Evolutionary conservation across 2,888 invertebrate genomes (phyloP).

Genomic region (Oligia strigilis): DNA sequence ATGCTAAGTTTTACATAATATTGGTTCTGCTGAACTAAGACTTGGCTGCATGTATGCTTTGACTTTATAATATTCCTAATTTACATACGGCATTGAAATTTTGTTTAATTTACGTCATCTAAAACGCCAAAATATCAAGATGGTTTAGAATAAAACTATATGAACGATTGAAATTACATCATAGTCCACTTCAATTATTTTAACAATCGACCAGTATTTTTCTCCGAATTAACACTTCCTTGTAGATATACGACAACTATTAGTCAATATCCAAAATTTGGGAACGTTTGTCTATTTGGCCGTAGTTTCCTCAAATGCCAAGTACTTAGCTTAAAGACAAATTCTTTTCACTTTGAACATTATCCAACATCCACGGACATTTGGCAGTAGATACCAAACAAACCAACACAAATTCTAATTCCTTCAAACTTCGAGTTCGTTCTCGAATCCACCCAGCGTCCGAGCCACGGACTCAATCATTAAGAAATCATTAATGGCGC

Average conservation of each 20-base stretch:
- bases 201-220: not conserved
- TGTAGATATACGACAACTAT: not conserved
- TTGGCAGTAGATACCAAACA: not conserved
- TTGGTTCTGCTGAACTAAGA: conserved; percentile 26
- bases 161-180: conserved; percentile 11
- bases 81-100: conserved; percentile 35
- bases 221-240: not conserved
- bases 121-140: conserved; percentile 13
- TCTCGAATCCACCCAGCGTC: not conserved
- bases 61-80: conserved; percentile 18
- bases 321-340: no score
- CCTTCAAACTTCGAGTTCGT: not conserved
- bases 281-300: no score
- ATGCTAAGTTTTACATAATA: conserved; percentile 17
- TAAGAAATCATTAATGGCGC: conserved; percentile 82
- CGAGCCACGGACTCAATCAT: conserved; percentile 74
- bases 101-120: conserved; percentile 36
- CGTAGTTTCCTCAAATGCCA: not conserved
- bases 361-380: not conserved
- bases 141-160: conserved; percentile 2
- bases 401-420: conserved; percentile 25
- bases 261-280: not conserved
- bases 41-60: conserved; percentile 21
- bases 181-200: conserved; percentile 8
- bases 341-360: not conserved